Percentiles rank a stretch among this genome's conserved stretches.
Conservation (phyloP, 2,113 vertebrate species). For the Gorsachius goisagi region DNA sequence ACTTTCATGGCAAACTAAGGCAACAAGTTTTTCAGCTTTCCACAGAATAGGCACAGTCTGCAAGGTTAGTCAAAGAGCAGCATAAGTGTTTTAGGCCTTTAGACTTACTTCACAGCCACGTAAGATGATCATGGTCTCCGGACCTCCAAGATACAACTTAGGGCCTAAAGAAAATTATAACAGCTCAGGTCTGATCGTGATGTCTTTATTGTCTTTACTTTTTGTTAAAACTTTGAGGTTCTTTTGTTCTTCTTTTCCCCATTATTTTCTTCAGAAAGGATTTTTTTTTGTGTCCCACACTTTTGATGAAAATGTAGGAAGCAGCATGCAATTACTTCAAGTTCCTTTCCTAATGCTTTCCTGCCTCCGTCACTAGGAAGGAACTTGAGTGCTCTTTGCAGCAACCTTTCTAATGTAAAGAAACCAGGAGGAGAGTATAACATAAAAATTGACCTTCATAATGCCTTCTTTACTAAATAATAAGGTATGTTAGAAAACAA, state of each 20-base stretch:
- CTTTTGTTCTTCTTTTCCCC: neutral
- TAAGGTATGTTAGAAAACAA: neutral
- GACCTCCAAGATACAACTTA: neutral
- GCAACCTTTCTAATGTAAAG: neutral
- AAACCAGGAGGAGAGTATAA: neutral
- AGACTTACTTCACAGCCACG: neutral
- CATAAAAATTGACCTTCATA: neutral
- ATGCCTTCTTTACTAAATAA: neutral
- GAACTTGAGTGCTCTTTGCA: neutral
- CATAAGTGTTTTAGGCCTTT: neutral
- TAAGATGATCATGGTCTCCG: neutral
- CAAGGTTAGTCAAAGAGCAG: neutral
- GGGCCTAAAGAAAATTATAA: neutral
- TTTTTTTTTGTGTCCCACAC: neutral
- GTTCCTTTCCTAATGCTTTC: neutral
- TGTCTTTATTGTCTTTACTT: neutral
- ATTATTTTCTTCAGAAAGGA: neutral
- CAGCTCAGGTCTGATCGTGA: neutral
- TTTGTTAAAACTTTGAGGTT: neutral
- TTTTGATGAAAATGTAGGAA: neutral
- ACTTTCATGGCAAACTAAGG: neutral
- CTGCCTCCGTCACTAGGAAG: neutral
- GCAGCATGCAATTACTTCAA: neutral
- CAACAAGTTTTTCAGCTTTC: neutral
- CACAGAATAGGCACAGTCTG: neutral